Evolutionary conservation across 2,797 vertebrate species (phyloP).

Genomic region (Parotocinclus haroldoi): DNA sequence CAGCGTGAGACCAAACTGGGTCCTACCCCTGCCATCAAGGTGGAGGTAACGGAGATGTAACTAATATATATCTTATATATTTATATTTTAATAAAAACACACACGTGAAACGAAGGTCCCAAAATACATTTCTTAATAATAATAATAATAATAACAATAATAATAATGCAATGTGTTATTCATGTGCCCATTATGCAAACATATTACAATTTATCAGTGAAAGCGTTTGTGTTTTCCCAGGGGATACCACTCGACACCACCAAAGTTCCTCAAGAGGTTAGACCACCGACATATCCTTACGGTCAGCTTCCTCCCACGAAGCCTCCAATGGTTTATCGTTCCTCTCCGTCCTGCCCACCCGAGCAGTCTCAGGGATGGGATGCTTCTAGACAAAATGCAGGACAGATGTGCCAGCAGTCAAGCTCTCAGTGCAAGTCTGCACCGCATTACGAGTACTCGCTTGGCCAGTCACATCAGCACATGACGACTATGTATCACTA

Average conservation of each 20-base stretch:
- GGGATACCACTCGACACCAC: constrained; percentile 74
- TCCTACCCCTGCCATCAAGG: too few relatives aligned
- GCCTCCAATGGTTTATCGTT: constrained; percentile 36
- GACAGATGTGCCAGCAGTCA: constrained; percentile 31
- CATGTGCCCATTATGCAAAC: too few relatives aligned
- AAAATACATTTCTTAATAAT: too few relatives aligned
- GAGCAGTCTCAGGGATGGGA: constrained; percentile 31
- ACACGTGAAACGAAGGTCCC: too few relatives aligned
- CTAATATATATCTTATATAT: too few relatives aligned
- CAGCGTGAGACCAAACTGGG: too few relatives aligned
- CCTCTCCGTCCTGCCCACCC: constrained; percentile 42
- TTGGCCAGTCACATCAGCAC: constrained; percentile 49
- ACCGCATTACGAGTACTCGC: constrained; percentile 31
- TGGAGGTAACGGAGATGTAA: too few relatives aligned
- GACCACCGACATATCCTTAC: constrained; percentile 69
- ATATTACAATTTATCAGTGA: too few relatives aligned
- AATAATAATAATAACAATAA: too few relatives aligned
- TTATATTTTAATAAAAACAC: too few relatives aligned
- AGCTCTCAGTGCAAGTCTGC: constrained; percentile 12
- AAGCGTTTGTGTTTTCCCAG: constrained; percentile 60
- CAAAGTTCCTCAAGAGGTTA: constrained; percentile 68
- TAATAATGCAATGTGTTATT: too few relatives aligned
- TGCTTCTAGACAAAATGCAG: constrained; percentile 32
- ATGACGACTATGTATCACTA: constrained; percentile 27
- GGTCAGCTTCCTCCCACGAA: constrained; percentile 50